Conservation (phyloP, 2,113 vertebrate genomes). For the Penelope pileata region DNA sequence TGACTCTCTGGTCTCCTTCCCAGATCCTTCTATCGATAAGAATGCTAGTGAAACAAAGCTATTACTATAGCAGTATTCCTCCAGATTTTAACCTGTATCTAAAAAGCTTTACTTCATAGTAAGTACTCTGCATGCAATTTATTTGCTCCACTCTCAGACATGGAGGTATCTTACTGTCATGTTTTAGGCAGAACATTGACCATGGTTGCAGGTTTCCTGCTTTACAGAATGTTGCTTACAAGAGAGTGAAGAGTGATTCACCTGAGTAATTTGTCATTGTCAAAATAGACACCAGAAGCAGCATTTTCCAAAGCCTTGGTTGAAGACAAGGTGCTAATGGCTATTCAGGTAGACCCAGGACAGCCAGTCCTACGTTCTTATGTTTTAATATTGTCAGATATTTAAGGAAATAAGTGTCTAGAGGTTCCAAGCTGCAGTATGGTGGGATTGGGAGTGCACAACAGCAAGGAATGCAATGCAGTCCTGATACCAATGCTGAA, state of each 20-base stretch:
- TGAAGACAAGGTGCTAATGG: neutral
- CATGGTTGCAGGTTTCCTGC: fast-evolving
- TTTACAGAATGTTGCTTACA: neutral
- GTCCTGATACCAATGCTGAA: neutral
- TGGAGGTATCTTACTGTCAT: neutral
- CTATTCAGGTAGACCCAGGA: neutral
- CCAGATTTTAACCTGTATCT: neutral
- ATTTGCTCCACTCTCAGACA: neutral
- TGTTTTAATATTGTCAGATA: neutral
- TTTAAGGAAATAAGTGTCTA: neutral
- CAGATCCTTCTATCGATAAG: neutral
- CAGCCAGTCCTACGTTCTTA: neutral
- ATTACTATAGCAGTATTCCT: neutral
- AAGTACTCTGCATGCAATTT: neutral
- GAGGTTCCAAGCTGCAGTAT: neutral
- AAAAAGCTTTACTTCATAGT: neutral
- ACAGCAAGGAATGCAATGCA: neutral
- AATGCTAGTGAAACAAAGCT: neutral
- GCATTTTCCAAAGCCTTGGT: neutral
- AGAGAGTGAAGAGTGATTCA: neutral
- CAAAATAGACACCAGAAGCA: neutral
- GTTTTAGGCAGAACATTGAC: neutral
- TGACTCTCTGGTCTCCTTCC: neutral
- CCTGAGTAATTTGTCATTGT: neutral
- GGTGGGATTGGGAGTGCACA: neutral